Evolutionary conservation across 2,113 vertebrate genomes (phyloP), one percentile per base, ranked within the genome.

Genomic region (Onychostruthus taczanowskii): DNA sequence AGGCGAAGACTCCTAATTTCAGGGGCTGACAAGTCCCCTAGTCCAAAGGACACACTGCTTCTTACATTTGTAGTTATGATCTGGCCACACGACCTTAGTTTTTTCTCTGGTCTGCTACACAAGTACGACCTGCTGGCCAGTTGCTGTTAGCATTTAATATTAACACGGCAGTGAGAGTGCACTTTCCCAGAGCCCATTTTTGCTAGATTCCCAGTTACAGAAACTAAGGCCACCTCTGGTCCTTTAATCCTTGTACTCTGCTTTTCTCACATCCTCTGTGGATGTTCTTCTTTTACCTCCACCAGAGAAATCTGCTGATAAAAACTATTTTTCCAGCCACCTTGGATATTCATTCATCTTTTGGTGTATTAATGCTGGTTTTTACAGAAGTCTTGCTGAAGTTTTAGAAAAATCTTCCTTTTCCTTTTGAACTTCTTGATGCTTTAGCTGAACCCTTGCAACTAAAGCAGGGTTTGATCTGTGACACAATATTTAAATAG

Each of bases 21-120:
- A 77, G 30, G 31, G 16, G 11, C 9, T 69, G 37, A 62, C 0
- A 0, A 53, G 6, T 8, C 2, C 19, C 4, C 44, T 30, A 5
- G 5, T 28, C 49, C 39, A 31, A 53, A 69, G n/a, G 30, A 10
- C 55, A 74, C 31, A 41, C 17, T 49, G 49, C 31, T 80, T 28
- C 22, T 80, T 44, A 49, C 27, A 7, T 56, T 50, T 35, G 20
- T 47, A 24, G 19, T 52, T 66, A 24, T 24, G 16, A 64, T 66
- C 49, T 37, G 59, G 16, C 28, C 64, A 77, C 26, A 18, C 3
- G 2, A n/a, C 16, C 22, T 73, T 13, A 19, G 13, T 5, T 61
- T 66, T 83, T 63, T 46, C 21, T 21, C 24, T 61, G 16, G 5
- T 85, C 28, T 90, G 49, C 67, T 69, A 21, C n/a, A 58, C 31